Conservation (phyloP, 2,797 vertebrate species). For the Lepidocolaptes lacrymiger region DNA sequence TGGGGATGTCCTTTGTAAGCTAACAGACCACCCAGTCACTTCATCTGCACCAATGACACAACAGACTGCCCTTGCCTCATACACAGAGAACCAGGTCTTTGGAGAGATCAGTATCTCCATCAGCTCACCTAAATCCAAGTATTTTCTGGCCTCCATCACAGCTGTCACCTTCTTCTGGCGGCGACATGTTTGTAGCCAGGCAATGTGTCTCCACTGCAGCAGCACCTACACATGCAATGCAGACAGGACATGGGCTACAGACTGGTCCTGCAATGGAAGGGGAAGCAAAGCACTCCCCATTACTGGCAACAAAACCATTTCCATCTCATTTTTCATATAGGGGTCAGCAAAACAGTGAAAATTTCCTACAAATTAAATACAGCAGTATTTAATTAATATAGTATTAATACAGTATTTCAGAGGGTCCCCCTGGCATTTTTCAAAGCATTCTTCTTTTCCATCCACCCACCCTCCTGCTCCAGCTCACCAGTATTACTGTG, state of each 20-base stretch:
- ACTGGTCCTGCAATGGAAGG: neutral
- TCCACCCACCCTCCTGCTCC: neutral
- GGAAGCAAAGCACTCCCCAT: neutral
- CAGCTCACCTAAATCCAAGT: conserved; percentile 78
- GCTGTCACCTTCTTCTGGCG: conserved; percentile 74
- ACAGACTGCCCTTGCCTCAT: neutral
- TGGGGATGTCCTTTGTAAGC: neutral
- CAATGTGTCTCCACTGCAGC: conserved; percentile 78
- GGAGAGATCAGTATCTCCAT: neutral
- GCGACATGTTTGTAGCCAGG: conserved; percentile 33
- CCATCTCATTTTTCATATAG: neutral
- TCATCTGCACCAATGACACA: neutral
- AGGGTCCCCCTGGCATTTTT: neutral
- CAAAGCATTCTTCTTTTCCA: neutral
- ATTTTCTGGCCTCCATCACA: conserved; percentile 70
- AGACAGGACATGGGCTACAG: neutral
- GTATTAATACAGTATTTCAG: neutral
- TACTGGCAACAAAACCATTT: neutral
- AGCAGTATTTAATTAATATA: neutral
- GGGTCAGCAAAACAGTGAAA: neutral
- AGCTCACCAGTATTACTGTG: neutral
- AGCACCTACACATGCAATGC: conserved; percentile 60
- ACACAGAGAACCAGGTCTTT: neutral
- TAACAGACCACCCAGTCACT: neutral
- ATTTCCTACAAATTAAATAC: neutral